Base-by-base conservation (phyloP, 53 echinoderm and acorn worm species). In the Holothuria scabra region DNA sequence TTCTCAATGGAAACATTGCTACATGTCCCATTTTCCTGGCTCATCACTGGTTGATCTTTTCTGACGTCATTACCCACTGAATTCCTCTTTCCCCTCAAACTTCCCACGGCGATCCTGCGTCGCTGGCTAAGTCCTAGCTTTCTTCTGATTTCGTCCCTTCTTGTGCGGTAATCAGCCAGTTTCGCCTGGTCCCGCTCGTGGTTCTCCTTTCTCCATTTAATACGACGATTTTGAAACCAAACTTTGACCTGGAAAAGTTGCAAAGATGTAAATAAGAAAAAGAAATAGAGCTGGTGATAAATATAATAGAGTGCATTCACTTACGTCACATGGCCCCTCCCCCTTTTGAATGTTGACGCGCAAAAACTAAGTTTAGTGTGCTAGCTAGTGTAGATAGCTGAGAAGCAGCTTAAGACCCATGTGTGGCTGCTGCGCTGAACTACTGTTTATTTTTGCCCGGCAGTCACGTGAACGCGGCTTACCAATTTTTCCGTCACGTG, bases 181-280 rank as follows among this genome's bases (percentile, higher is more conserved):
- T 93, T 90, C 8, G 84, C 85, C 63, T 93, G 92, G 46, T 90
- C 90, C 48, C 83, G 83, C 65, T 95, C 95, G 41, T 93, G 84
- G 46, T 86, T 93, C 72, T 95, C 93, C 57, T 95, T 95, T 32
- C 95, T 84, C 95, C 95, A 95, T 68, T 95, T 95, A 68, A 95
- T 95, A 10, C 95, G 95, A 21, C 95, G 83, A 72, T 95, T 95
- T 81, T 95, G 95, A 59, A 95, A 95, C 95, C 95, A 95, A 19
- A 95, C 95, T 88, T 95, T 95, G 28, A 95, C 95, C 95, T 95
- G 82, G 18, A 78, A 85, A 5, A 57, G 23, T 62, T 33, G 1
- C 20, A 20, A 3, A 2, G 2, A n/a, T 64, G 20, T 64, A 31
- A 28, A 64, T 26, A 14, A 52, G 18, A 52, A 52, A 52, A 18